Conservation (phyloP, 2,113 vertebrate species). For the Raja brachyura region DNA sequence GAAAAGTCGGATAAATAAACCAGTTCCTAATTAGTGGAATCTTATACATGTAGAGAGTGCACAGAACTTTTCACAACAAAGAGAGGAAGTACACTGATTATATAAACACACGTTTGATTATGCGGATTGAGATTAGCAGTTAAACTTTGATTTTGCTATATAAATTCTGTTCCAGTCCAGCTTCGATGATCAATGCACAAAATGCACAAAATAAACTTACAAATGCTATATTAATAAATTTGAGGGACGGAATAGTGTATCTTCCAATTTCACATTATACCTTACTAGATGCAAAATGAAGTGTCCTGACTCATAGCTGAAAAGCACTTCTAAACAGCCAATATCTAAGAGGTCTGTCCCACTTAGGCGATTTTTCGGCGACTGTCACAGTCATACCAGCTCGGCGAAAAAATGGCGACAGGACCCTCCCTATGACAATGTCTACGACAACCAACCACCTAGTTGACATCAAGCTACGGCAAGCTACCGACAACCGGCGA, state of each 20-base stretch:
- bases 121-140: not conserved
- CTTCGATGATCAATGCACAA: not conserved
- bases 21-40: not conserved
- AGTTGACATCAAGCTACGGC: too few relatives aligned
- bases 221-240: not conserved
- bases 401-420: too few relatives aligned
- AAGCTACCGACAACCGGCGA: too few relatives aligned
- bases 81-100: not conserved
- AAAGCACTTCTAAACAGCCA: not conserved
- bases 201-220: not conserved
- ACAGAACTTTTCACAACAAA: not conserved
- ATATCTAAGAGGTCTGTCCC: too few relatives aligned
- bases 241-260: not conserved
- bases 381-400: too few relatives aligned
- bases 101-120: not conserved
- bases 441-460: too few relatives aligned
- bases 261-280: not conserved
- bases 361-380: too few relatives aligned
- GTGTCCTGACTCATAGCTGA: not conserved
- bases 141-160: not conserved
- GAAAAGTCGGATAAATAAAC: not conserved
- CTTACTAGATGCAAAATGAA: not conserved
- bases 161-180: not conserved
- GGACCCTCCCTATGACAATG: too few relatives aligned
- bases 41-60: not conserved